Conservation (phyloP, 2,888 invertebrate species). For the Phalera bucephala region DNA sequence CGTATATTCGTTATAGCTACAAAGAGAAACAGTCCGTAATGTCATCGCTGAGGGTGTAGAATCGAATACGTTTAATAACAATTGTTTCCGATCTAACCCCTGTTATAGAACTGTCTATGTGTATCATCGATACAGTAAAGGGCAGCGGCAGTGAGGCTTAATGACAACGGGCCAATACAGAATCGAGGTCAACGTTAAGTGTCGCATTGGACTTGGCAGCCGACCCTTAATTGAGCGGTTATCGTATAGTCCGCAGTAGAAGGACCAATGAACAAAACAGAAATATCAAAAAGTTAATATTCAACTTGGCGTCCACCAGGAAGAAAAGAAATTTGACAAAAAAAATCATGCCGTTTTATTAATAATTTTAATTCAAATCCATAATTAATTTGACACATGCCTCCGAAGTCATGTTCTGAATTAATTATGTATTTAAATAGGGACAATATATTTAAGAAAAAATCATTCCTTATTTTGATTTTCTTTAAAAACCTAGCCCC, state of each 20-base stretch:
- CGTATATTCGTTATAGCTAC: slow-evolving; percentile 28
- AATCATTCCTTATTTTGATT: too few species aligned
- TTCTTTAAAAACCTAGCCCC: too few species aligned
- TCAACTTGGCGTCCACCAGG: too few species aligned
- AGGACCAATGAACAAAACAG: slow-evolving; percentile 28
- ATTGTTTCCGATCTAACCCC: slow-evolving; percentile 56
- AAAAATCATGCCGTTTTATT: too few species aligned
- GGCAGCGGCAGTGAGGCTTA: slow-evolving; percentile 59
- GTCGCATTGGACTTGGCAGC: slow-evolving; percentile 68
- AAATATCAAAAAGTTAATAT: slow-evolving; percentile 11
- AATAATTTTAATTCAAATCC: too few species aligned
- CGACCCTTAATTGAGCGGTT: slow-evolving; percentile 63
- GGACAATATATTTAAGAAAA: too few species aligned
- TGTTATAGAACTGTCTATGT: slow-evolving; percentile 53
- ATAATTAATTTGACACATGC: too few species aligned
- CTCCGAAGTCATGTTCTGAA: too few species aligned
- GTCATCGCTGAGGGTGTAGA: slow-evolving; percentile 33
- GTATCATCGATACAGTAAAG: slow-evolving; percentile 52
- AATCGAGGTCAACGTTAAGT: slow-evolving; percentile 72
- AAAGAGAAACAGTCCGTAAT: slow-evolving; percentile 45
- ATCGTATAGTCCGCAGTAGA: slow-evolving; percentile 39
- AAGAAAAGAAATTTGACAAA: too few species aligned
- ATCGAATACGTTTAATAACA: slow-evolving; percentile 33
- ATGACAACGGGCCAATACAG: slow-evolving; percentile 71
- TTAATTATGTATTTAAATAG: too few species aligned